These are phyloP conservation scores for Homarus americanus DNA, from an alignment of 1,140 invertebrate genomes.

Conservation along the genomic window DNA sequence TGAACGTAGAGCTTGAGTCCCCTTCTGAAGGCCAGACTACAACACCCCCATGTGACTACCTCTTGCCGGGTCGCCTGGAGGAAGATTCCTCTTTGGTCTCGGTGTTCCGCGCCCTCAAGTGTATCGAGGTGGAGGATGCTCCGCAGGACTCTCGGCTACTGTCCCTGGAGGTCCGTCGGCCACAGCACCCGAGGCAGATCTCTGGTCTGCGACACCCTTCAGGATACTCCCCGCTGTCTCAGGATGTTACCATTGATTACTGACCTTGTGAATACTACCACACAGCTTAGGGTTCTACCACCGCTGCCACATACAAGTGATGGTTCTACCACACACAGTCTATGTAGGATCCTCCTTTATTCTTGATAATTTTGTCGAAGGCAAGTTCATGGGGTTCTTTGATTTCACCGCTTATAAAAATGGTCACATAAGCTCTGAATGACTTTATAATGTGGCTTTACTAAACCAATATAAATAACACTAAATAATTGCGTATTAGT, in stretches of 20 bases:
- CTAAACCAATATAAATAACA: too few relatives aligned
- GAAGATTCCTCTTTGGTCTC: neutral
- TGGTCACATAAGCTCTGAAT: too few relatives aligned
- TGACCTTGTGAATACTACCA: too few relatives aligned
- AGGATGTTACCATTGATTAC: neutral
- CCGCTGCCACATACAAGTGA: too few relatives aligned
- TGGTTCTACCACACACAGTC: too few relatives aligned
- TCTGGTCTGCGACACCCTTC: neutral
- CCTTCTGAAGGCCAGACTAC: neutral
- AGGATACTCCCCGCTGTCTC: neutral
- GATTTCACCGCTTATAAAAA: too few relatives aligned
- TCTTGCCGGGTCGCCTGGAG: neutral
- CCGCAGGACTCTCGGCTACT: neutral
- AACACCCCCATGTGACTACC: neutral
- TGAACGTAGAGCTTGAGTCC: slow-evolving; percentile 17
- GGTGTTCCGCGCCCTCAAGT: slow-evolving; percentile 5
- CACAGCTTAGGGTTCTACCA: too few relatives aligned
- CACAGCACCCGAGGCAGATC: neutral
- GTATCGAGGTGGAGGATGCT: neutral
- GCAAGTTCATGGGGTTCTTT: too few relatives aligned
- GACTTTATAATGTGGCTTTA: too few relatives aligned
- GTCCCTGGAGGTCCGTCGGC: neutral
- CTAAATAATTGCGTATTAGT: too few relatives aligned
- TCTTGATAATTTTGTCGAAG: too few relatives aligned
- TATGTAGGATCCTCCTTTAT: too few relatives aligned